phyloP scores from a whole-genome alignment of 2,797 vertebrate species.

The Mormyrops attenuatus region DNA sequence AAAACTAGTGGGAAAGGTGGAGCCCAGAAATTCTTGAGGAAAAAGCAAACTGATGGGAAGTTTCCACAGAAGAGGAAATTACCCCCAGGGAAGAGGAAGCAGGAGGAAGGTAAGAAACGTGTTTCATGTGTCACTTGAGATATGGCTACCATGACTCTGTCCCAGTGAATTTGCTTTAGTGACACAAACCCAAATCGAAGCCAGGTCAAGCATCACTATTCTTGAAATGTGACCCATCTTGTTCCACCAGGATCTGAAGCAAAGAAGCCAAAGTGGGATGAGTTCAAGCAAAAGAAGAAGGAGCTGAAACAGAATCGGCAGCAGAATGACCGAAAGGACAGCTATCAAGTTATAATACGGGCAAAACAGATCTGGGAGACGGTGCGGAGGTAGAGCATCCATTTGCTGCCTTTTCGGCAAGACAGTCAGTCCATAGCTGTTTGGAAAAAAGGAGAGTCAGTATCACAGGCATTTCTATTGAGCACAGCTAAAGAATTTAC shows the following conservation, averaged over 20 bases:
- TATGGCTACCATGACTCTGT: neutral
- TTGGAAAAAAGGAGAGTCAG: neutral
- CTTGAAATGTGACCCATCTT: neutral
- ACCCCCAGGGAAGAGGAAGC: conserved; percentile 8
- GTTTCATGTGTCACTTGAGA: neutral
- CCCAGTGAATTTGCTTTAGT: neutral
- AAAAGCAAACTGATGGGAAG: conserved; percentile 38
- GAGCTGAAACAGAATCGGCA: conserved; percentile 66
- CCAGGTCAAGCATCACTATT: neutral
- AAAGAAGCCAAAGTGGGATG: conserved; percentile 76
- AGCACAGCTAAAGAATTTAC: neutral
- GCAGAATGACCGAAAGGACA: conserved; percentile 68
- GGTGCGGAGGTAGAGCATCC: conserved; percentile 62
- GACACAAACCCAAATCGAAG: neutral
- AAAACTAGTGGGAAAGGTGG: conserved; percentile 33
- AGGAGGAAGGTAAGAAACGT: conserved; percentile 42
- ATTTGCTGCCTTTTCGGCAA: neutral
- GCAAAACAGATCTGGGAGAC: conserved; percentile 82
- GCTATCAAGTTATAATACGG: conserved; percentile 62
- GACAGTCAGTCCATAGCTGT: neutral
- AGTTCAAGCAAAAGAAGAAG: conserved; percentile 74
- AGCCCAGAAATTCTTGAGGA: conserved; percentile 39
- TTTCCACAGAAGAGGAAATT: conserved; percentile 53
- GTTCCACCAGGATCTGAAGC: conserved; percentile 40
- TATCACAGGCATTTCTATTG: neutral